Base-by-base conservation (phyloP, 2,888 invertebrate genomes). In the Muscina levida region DNA sequence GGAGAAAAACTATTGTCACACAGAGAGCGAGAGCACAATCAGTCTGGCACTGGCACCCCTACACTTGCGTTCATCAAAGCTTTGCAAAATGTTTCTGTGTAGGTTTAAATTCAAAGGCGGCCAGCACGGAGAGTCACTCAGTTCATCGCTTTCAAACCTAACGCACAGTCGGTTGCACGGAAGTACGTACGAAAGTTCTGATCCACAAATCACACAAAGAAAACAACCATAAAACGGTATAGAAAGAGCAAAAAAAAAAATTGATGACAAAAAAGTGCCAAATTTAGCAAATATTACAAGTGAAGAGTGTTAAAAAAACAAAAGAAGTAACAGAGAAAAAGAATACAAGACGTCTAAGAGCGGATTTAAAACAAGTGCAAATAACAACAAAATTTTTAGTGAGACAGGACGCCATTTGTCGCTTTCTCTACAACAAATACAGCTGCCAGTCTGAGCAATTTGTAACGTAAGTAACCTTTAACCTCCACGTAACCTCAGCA, bases 391-490 rank as follows among this genome's bases (percentile, higher is more conserved):
- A 17, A 53, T 13, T 39, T 37, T 66, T 31, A 68, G 44, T 13
- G 31, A 51, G 13, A 26, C 15, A n/a, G 6, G 10, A 51, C 46
- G 37, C 1, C 24, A 10, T 17, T 37, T 51, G 26, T 51, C 24
- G 6, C n/a, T 6, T 48, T 51, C 22, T 13, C 67, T 67, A 59
- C 37, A n/a, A 48, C 10, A 10, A 15, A 62, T 48, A 24, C 57
- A n/a, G n/a, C n/a, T n/a, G n/a, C 22, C 8, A 37, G 11, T 17
- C 31, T 3, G 31, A 56, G 17, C 44, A 59, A 62, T 17, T 56
- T 48, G 42, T 67, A 42, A 66, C 42, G 79, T 79, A 79, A 79
- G 74, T 79, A 62, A 71, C 57, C 66, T 79, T 79, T 79, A 71
- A 79, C 78, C 78, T 78, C 73, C 70, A 59, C 62, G 66, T 78